phyloP scores from a whole-genome alignment of 2,113 vertebrate species.

The Cochlearius cochlearius region DNA sequence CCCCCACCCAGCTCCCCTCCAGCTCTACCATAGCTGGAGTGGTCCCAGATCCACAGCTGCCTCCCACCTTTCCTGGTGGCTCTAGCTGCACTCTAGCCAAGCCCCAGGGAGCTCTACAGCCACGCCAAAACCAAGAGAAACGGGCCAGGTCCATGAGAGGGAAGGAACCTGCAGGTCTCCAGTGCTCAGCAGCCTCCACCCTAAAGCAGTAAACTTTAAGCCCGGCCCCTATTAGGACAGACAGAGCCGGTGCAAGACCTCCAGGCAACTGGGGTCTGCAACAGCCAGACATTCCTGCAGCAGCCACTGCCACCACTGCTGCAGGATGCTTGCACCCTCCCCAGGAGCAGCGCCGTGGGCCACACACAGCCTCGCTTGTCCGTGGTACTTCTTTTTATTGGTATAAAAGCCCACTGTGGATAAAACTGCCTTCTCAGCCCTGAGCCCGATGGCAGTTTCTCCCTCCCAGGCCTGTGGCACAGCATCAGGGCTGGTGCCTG shows the following conservation, averaged over 20 bases:
- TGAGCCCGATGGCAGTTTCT: background rate
- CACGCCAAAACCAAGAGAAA: background rate
- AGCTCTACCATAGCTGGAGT: rapidly evolving
- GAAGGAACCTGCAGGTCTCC: background rate
- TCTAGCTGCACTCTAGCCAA: background rate
- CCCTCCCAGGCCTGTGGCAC: background rate
- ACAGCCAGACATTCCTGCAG: too few species aligned
- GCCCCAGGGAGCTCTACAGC: rapidly evolving
- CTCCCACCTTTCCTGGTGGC: background rate
- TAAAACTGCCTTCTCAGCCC: conserved; percentile 22
- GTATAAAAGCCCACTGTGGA: conserved; percentile 56
- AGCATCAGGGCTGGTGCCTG: background rate
- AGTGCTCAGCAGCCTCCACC: background rate
- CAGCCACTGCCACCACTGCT: background rate
- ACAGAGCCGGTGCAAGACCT: background rate
- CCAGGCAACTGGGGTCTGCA: background rate
- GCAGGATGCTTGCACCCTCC: background rate
- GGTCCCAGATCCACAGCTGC: background rate
- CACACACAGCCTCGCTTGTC: background rate
- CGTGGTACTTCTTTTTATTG: conserved; percentile 43
- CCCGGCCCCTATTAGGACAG: background rate
- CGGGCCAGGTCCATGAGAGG: rapidly evolving
- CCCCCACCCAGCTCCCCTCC: background rate
- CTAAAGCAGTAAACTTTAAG: background rate
- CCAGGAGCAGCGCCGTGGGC: rapidly evolving